Base-by-base conservation (phyloP, 2,888 invertebrate genomes). In the Ectemnius continuus region DNA sequence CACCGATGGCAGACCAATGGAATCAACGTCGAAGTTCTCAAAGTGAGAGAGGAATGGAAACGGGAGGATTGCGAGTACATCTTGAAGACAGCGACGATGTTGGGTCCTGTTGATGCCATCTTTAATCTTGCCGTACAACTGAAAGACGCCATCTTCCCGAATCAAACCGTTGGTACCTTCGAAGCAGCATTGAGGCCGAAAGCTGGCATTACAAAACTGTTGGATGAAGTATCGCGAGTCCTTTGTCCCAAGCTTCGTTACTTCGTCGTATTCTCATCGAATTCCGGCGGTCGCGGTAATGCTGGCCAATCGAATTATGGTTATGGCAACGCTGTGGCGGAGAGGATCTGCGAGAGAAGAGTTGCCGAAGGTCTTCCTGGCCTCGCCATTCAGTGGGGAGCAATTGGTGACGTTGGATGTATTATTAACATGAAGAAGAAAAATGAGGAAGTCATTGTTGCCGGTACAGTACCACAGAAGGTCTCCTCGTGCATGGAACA, bases 391-490 rank as follows among this genome's bases (percentile, higher is more conserved):
- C 94, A 94, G 85, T 94, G 94, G 94, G 94, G 94, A 61, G 93
- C 93, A 2, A 92, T 94, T 63, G 94, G 94, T 28, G 94, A 94
- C 81, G 94, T 95, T 18, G 97, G 97, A 69, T 92, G 97, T 0
- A 95, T 97, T 18, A 94, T 96, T 4, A 96, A 96, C 67, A 93
- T 94, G 94, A 93, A 94, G 78, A 94, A 95, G 72, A 94, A 94
- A 1, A 93, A 94, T 76, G 93, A 94, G 26, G 94, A 95, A 78
- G 90, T 95, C 36, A 94, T 94, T 75, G 95, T 95, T 57, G 94
- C 94, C 63, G 98, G 98, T 13, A 97, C 97, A 0, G 91, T 97
- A 2, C 97, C 97, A 74, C 98, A 98, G 89, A 93, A 94, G 81
- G 96, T 98, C 85, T 93, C 94, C 0, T 97, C 96, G 0, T 98